Conservation (phyloP, 2,113 vertebrate genomes). For the Mystacornis crossleyi region DNA sequence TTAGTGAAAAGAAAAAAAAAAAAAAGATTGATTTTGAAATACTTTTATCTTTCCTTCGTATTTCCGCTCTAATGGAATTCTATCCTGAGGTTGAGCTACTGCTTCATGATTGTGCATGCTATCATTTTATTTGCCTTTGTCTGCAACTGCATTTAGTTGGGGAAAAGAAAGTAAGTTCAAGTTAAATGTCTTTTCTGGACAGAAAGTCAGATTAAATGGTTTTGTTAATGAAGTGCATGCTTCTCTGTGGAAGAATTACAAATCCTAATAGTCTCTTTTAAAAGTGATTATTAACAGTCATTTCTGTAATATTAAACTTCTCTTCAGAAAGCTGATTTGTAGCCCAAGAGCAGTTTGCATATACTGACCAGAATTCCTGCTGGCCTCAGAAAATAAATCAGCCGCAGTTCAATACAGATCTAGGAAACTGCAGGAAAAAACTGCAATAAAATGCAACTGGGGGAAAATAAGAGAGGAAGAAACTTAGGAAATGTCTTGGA, state of each 20-base stretch:
- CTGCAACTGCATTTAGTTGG: background rate
- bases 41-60: background rate
- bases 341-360: background rate
- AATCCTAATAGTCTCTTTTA: background rate
- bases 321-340: background rate
- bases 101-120: background rate
- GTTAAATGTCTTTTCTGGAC: background rate
- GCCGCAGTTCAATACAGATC: background rate
- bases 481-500: constrained; percentile 34
- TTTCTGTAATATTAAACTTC: background rate
- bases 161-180: background rate
- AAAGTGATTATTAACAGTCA: background rate
- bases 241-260: background rate
- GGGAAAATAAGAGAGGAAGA: constrained; percentile 17
- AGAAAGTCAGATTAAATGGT: background rate
- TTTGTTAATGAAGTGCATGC: background rate
- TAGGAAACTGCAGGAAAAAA: background rate
- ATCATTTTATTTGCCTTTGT: background rate
- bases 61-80: background rate
- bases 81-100: background rate
- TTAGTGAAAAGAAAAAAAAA: background rate
- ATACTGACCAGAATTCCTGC: background rate
- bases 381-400: background rate
- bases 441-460: background rate
- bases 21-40: background rate